Base-by-base conservation (phyloP, 2,113 vertebrate species). In the Xiphias gladius region DNA sequence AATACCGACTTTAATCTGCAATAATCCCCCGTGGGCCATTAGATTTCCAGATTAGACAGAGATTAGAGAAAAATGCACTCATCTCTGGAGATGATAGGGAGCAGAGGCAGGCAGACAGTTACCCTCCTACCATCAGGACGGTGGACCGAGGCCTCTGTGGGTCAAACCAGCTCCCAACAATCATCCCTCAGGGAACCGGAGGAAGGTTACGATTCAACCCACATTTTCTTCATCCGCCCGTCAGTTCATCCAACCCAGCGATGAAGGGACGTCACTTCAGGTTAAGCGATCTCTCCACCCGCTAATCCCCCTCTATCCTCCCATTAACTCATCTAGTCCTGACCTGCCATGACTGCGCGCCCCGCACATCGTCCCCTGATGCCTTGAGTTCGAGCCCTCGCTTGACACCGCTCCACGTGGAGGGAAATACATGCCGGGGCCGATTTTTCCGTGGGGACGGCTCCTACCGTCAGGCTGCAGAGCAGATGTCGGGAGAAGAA, bases 1-100 rank as follows among this genome's bases (percentile, higher is more conserved):
- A 91, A 86, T 19, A 54, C 62, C 16, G 43, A 63, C 11, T 79
- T 78, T 88, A 92, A 93, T 94, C 92, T 84, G 72, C 76, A 73
- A 84, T 85, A 93, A 94, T 94, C 93, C 91, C 41, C 20, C 0
- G 1, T 3, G 50, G 50, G 17, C 59, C 55, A 64, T 43, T 32
- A 57, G 68, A 79, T 73, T 68, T 57, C 19, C 73, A 89, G 92
- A 93, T 91, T 82, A 92, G 26, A 71, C 43, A 55, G 76, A 82
- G 89, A 91, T 94, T 92, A 94, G 35, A 74, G 73, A 39, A 80
- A 80, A 86, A 43, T 66, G 82, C 61, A 66, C 37, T 83, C 39
- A 63, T 52, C 66, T 30, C 72, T 79, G 35, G 58, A 75, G 65
- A 68, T 37, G 41, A 75, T 80, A 19, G 81, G 59, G 32, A 65